Base-by-base conservation (phyloP, 1,140 invertebrate species). In the Sminthurinus signatus region DNA sequence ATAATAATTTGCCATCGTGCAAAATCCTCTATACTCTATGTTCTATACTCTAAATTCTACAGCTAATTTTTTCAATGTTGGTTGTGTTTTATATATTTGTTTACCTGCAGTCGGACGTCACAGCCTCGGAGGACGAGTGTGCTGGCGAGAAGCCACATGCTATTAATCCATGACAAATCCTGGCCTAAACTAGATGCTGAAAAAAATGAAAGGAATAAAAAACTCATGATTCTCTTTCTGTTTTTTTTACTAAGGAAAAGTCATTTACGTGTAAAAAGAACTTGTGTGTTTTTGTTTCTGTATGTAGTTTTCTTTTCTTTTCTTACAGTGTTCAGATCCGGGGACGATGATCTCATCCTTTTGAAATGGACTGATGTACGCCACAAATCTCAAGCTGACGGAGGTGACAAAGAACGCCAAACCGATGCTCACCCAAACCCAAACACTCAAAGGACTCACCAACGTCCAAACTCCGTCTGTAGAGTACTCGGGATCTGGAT, bases 361-460 rank as follows among this genome's bases (percentile, higher is more conserved):
- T 42, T 72, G 67, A 27, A 64, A 69, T 36, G 70, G 70, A n/a
- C 64, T 67, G 27, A 72, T 36, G 67, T 67, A 72, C 0, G 67
- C 70, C 10, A 72, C 70, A 8, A 72, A 43, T 21, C 70, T 59
- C 17, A 72, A 67, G 31, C 60, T 64, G 15, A 72, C 52, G 1
- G 70, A 67, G 14, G 70, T 72, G 27, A 67, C 42, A 42, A 72
- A 64, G 46, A 72, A 72, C 36, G 70, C 67, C 29, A 69, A 29
- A 23, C 58, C 36, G 31, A 72, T 69, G 56, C 70, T 72, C 19
- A 72, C 51, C 70, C 70, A 72, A 36, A 72, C 70, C 70, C 70
- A 72, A 27, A 60, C 36, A 50, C 67, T 67, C 54, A 72, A 72
- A 28, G 70, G 70, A 17, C 62, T 59, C 32, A 69, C 29, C 19